Base-by-base conservation (phyloP, 1,140 invertebrate species). In the Drosophila ficusphila region DNA sequence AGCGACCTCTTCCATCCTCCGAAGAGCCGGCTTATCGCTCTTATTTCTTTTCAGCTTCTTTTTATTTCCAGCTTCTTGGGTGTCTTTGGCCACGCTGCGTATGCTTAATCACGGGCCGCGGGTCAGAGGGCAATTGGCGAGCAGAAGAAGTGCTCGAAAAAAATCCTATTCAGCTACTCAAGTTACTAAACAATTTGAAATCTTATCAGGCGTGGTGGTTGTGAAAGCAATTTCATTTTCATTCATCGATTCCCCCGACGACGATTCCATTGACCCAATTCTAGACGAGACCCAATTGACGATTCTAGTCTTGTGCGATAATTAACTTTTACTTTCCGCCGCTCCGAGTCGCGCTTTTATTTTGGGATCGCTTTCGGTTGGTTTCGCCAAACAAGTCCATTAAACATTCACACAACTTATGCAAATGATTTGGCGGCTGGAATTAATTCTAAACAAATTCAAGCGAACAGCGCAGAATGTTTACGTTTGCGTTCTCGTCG, bases 401-500 rank as follows among this genome's bases (percentile, higher is more conserved):
- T 51, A 71, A 36, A 46, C 33, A 69, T 48, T 38, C 61, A 54
- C 41, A 79, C 64, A 86, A 72, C 65, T 85, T 86, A 86, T 85
- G 79, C 65, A 76, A 86, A 86, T 81, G 53, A 61, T 33, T 39
- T 38, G 34, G 61, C n/a, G 68, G 74, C 53, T 70, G 46, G 78
- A 70, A 70, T 70, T 70, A 70, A 78, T 76, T 62, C 54, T 47
- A 79, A 85, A 75, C 70, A 76, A 86, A 76, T 85, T 79, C 62
- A 64, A 65, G 79, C 74, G 46, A 61, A 78, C 46, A 72, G 71
- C 58, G 39, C 42, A 67, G 70, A 86, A 56, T 76, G 75, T 71
- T 60, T 58, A 72, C 70, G 54, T 54, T 49, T 39, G 33, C 5
- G 23, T 54, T 49, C 46, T 23, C 5, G 23, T 61, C 41, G 47